Evolutionary conservation across 2,888 invertebrate species (phyloP).

Genomic region (Linnaemya tessellans): DNA sequence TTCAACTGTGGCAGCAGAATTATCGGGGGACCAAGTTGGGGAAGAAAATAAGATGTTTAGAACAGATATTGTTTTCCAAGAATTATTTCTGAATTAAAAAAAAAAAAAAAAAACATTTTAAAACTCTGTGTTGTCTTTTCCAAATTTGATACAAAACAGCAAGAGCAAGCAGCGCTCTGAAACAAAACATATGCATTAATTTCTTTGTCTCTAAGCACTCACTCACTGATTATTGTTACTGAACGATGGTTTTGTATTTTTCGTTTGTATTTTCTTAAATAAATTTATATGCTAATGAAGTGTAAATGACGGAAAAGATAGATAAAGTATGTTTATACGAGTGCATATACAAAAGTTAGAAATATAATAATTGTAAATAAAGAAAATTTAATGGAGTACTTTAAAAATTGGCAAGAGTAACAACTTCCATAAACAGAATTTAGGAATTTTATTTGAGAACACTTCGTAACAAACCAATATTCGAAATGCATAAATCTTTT

Average conservation of each 20-base stretch:
- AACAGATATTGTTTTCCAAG: constrained; percentile 50
- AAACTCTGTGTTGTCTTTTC: constrained; percentile 9
- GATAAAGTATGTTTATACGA: neutral
- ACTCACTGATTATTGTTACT: constrained; percentile 35
- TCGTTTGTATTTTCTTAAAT: constrained; percentile 10
- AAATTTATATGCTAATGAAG: constrained; percentile 49
- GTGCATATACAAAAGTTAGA: neutral
- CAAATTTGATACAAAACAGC: neutral
- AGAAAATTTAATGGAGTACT: constrained; percentile 8
- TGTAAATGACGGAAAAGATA: constrained; percentile 42
- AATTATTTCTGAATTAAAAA: constrained; percentile 28
- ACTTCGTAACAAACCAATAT: neutral
- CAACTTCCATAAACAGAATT: neutral
- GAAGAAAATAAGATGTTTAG: constrained; percentile 46
- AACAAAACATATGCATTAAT: constrained; percentile 6
- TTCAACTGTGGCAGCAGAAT: constrained; percentile 3
- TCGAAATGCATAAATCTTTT: constrained; percentile 56
- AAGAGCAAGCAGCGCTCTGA: neutral
- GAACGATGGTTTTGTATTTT: neutral
- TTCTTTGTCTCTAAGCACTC: neutral
- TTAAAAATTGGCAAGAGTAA: neutral
- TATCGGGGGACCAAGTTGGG: constrained; percentile 12
- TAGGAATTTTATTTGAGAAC: constrained; percentile 20
- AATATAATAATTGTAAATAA: constrained; percentile 19
- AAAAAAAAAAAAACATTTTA: constrained; percentile 3